Conservation (phyloP, 2,113 vertebrate species). For the Microcebus jonahi region DNA sequence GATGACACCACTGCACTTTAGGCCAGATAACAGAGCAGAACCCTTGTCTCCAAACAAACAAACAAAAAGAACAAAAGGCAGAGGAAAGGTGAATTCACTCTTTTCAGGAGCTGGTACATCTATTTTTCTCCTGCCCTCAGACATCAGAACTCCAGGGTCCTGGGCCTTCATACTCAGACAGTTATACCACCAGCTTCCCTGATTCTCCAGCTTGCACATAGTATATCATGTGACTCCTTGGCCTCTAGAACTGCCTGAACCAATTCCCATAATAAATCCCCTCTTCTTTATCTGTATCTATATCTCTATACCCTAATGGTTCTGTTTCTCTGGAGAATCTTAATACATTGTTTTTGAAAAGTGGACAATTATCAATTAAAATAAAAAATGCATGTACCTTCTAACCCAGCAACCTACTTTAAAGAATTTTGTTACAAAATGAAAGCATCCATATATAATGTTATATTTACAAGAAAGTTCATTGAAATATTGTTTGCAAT, state of each 20-base stretch:
- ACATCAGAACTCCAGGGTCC: too few species aligned
- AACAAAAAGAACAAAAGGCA: not conserved
- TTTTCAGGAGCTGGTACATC: not conserved
- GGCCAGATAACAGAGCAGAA: not conserved
- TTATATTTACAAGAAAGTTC: not conserved
- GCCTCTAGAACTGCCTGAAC: not conserved
- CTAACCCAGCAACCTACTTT: constrained; percentile 11
- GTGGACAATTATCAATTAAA: not conserved
- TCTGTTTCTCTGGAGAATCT: not conserved
- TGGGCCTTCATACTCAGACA: too few species aligned
- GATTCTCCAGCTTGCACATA: too few species aligned
- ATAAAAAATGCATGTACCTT: not conserved
- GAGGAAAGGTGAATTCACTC: not conserved
- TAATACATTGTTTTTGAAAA: not conserved
- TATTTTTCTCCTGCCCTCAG: too few species aligned
- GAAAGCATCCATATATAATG: constrained; percentile 29
- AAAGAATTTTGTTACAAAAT: constrained; percentile 26
- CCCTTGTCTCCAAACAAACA: not conserved
- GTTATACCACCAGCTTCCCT: not conserved
- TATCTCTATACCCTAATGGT: not conserved
- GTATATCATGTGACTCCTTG: too few species aligned
- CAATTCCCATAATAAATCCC: not conserved
- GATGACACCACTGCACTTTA: not conserved
- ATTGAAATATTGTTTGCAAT: not conserved
- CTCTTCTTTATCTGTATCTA: not conserved